Conservation (phyloP, 2,797 vertebrate genomes). For the Rhyacichthys aspro region DNA sequence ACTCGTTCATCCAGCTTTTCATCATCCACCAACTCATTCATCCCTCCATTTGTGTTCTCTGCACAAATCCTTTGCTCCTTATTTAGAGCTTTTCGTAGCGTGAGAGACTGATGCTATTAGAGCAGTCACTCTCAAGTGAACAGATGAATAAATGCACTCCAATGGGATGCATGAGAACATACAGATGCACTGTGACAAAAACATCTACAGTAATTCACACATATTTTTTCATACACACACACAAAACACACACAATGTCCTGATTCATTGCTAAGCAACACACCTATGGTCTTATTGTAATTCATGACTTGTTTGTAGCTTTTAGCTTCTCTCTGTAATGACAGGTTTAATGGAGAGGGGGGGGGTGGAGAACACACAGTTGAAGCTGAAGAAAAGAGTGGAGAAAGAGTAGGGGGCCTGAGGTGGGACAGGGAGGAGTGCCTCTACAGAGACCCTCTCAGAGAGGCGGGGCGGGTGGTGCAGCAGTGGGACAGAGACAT, state of each 20-base stretch:
- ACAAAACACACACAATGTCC: conserved; percentile 24
- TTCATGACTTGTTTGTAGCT: conserved; percentile 88
- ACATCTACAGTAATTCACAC: conserved; percentile 30
- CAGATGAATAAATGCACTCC: conserved; percentile 37
- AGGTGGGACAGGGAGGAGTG: conserved; percentile 56
- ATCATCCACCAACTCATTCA: conserved; percentile 18
- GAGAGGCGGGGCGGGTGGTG: conserved; percentile 32
- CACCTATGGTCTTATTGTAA: conserved; percentile 84
- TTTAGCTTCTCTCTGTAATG: conserved; percentile 87
- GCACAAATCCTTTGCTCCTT: conserved; percentile 41
- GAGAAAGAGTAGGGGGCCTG: conserved; percentile 45
- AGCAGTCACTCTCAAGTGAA: conserved; percentile 50
- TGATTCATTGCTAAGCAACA: conserved; percentile 87
- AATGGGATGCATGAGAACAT: conserved; percentile 23
- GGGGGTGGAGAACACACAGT: conserved; percentile 53
- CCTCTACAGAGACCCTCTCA: conserved; percentile 40
- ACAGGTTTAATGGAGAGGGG: conserved; percentile 83
- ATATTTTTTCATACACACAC: conserved; percentile 15
- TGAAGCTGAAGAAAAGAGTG: conserved; percentile 37
- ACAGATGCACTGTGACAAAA: conserved; percentile 17
- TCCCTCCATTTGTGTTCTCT: conserved; percentile 30
- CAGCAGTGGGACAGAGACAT: conserved; percentile 37
- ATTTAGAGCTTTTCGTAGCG: conserved; percentile 36
- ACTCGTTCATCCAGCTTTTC: conserved; percentile 6
- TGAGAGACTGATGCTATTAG: conserved; percentile 41